Base-by-base conservation (phyloP, 2,113 vertebrate species). In the Gymnorhina tibicen region DNA sequence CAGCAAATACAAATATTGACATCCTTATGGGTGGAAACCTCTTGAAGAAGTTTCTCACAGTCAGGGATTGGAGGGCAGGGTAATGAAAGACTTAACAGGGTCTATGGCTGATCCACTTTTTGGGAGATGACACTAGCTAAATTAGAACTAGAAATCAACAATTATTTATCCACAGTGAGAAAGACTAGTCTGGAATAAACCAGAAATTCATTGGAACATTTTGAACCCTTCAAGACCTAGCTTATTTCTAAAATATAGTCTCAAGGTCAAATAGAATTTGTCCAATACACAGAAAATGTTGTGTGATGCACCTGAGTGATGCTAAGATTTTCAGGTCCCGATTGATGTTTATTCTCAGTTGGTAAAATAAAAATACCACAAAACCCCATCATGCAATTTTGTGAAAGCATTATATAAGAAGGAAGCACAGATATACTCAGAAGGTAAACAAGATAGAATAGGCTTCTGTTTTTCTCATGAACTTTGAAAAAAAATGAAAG, bases 11-110 rank as follows among this genome's bases (percentile, higher is more conserved):
- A 60, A 55, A 49, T 56, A 10, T 56, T 82, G n/a, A 47, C 22
- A 24, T 58, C 27, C 13, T 85, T 47, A 27, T 41, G 22, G 16
- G 23, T 32, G 20, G 27, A 50, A 75, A 28, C 6, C 30, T 83
- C 33, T 89, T 62, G 21, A n/a, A 32, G 28, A 72, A 23, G 4
- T 49, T 67, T 81, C n/a, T 63, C 32, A 28, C 11, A 67, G 32
- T 32, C 6, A 32, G 6, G 13, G 19, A 11, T 33, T 81, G 9
- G 2, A 21, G 15, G 2, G 0, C 5, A 63, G 8, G 1, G 1
- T 87, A 62, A 49, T 16, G 18, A 41, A 84, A 68, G 11, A 16
- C 9, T 47, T 47, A 39, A 35, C 2, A 59, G 32, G 1, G 11
- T 37, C 37, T 1, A 0, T 20, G 70, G 30, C 7, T 27, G 23